Conservation (phyloP, 2,113 vertebrate genomes). For the Pedionomus torquatus region DNA sequence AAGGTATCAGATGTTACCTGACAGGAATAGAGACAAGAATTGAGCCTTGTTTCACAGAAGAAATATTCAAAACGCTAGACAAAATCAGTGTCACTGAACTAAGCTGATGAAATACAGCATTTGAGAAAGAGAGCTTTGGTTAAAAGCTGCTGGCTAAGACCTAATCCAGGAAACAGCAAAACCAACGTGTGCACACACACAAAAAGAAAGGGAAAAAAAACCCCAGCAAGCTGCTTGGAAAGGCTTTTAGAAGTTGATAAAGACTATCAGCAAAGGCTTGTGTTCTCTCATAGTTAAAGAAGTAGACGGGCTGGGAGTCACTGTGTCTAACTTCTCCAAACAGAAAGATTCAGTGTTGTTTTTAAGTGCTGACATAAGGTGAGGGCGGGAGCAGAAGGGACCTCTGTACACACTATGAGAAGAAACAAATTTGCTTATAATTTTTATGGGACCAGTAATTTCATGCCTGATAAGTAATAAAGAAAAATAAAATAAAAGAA, state of each 20-base stretch:
- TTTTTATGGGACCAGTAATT: background rate
- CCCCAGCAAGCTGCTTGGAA: background rate
- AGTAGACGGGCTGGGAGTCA: background rate
- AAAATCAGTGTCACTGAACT: conserved; percentile 13
- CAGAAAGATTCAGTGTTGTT: background rate
- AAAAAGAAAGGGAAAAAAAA: accelerated
- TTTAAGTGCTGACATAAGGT: background rate
- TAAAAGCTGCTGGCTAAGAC: conserved; percentile 12
- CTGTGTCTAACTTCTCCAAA: background rate
- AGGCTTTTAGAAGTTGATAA: background rate
- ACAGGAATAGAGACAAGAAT: conserved; percentile 25
- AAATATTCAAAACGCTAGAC: conserved; percentile 26
- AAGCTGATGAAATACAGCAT: conserved; percentile 1
- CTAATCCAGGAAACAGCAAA: conserved; percentile 38
- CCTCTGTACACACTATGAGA: background rate
- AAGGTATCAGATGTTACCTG: conserved; percentile 59
- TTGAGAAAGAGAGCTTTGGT: background rate
- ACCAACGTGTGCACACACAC: background rate
- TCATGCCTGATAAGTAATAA: background rate
- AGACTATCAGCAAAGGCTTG: conserved; percentile 1
- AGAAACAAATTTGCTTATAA: background rate
- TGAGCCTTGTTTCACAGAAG: conserved; percentile 37
- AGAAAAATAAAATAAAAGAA: background rate
- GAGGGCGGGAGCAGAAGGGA: background rate
- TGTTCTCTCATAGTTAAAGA: background rate